Evolutionary conservation across 2,797 vertebrate species (phyloP), one percentile per base, ranked within the genome.

Genomic region (Melanogrammus aeglefinus): DNA sequence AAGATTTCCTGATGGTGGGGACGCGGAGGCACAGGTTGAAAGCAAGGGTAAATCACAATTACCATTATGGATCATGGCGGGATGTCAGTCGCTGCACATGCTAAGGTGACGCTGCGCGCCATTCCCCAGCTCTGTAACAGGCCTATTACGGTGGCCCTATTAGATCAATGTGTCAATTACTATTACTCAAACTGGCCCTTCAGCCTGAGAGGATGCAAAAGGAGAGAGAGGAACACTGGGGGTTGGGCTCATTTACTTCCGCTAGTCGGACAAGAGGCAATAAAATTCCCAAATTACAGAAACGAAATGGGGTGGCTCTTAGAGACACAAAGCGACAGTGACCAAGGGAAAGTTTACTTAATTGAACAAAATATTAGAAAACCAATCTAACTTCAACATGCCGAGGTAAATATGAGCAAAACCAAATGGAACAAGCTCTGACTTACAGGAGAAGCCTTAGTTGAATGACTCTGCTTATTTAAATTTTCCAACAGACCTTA

Each of bases 31-130:
- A 89, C 89, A 91, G 92, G 93, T 94, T 93, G 92, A 94, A 94
- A 95, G 94, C 92, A 89, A 90, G 90, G 92, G 90, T 94, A 94
- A 94, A 94, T 95, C 94, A 94, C 92, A 93, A 95, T 95, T 94
- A 95, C 91, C 91, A 91, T 94, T 94, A 93, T 93, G 91, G 93
- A 94, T 94, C 92, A 92, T 93, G 93, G 92, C 90, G 88, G 92
- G 89, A 92, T 93, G 93, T 94, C 91, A 91, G 90, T 91, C 89
- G 85, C 84, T 90, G 91, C 92, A 94, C 94, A 94, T 93, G 93
- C 93, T 91, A 93, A 94, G 93, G 94, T 95, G 94, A 93, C 87
- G 92, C 92, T 78, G 88, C 82, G 91, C 91, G 90, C 93, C 91
- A 91, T 91, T 92, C 88, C 88, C 91, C 86, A 88, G 90, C 90